Conservation (phyloP, 2,113 vertebrate species). For the Thunnus thynnus region DNA sequence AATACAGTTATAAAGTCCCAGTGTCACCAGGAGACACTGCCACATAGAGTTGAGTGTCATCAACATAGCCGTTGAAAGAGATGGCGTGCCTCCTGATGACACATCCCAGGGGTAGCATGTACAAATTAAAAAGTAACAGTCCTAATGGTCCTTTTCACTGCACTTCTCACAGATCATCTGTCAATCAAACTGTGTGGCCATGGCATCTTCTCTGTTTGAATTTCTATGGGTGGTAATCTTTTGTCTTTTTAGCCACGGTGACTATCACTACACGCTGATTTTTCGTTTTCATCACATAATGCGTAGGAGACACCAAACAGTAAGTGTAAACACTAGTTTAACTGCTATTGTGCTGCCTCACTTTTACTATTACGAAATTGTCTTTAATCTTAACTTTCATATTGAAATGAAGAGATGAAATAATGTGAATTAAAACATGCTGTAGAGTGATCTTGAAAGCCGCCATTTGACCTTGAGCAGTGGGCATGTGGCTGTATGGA, state of each 20-base stretch:
- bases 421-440: too few species aligned
- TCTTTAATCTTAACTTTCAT: too few species aligned
- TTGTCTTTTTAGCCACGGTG: constrained; percentile 8
- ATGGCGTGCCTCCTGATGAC: too few species aligned
- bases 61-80: too few species aligned
- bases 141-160: neutral
- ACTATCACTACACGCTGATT: neutral
- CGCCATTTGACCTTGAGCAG: constrained; percentile 2
- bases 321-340: neutral
- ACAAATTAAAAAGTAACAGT: too few species aligned
- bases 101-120: too few species aligned
- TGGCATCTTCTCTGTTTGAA: constrained; percentile 18
- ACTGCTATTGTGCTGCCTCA: too few species aligned
- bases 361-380: too few species aligned
- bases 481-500: neutral
- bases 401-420: too few species aligned
- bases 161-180: constrained; percentile 36
- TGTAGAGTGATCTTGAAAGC: neutral
- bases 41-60: too few species aligned
- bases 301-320: neutral
- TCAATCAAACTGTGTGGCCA: constrained; percentile 49
- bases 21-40: too few species aligned
- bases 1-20: too few species aligned
- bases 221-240: constrained; percentile 31
- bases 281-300: constrained; percentile 3